Evolutionary conservation across 2,888 invertebrate species (phyloP), one percentile per base, ranked within the genome.

Genomic region (Oxystoma pomonae): DNA sequence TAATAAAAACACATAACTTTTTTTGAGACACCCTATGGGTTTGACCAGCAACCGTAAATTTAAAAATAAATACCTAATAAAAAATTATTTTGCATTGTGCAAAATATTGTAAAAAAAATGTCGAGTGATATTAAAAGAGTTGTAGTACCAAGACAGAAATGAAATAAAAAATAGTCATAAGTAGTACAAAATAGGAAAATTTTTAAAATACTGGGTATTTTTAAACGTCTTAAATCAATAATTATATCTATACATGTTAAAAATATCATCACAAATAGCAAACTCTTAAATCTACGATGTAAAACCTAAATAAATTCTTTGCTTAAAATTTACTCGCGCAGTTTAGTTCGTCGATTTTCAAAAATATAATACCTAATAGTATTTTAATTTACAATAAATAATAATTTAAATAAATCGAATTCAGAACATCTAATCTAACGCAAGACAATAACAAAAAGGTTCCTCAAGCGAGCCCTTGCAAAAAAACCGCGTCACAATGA

Each of bases 251-350:
- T 73, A 75, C 74, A 71, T 70, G 73, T 75, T 74, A 75, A 75
- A 75, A 74, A 73, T 75, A 74, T 74, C 73, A 76, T 76, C 76
- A 76, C 75, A 76, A 76, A 76, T 72, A 75, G 75, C 75, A 74
- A 76, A 75, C 73, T 73, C 71, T 71, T 70, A 67, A 9, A 61
- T 58, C 62, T 65, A 65, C 19, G 20, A 22, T 59, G 52, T 65
- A 62, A 64, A 64, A 62, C 62, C 64, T 66, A 66, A 58, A 66
- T 66, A 66, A 66, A 66, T 64, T 64, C 64, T 66, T 64, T 64
- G 60, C 62, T 62, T 64, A 61, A 62, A 19, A 55, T 64, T 61
- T 58, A 57, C 19, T 53, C n/a, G 3, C 7, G 3, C 7, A 53
- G 7, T 19, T 53, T n/a, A 20, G n/a, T 57, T 57, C 5, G 18